phyloP scores from a whole-genome alignment of 1,140 invertebrate species.

The Littorina saxatilis region DNA sequence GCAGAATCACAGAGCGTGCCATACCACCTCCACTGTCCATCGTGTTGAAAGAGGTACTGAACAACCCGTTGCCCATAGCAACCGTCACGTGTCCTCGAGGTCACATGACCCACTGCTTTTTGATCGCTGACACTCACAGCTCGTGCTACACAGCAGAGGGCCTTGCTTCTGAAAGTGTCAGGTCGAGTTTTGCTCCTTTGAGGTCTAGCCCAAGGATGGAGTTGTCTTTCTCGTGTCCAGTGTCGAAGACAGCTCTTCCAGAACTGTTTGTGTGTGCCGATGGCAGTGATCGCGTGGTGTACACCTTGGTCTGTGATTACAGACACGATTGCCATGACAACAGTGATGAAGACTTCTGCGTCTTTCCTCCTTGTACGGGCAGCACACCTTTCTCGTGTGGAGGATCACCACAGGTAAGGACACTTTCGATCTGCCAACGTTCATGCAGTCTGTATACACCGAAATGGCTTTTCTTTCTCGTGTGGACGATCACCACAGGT shows the following conservation, averaged over 20 bases:
- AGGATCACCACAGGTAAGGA: too few relatives aligned
- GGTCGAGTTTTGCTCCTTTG: background rate
- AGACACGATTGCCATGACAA: background rate
- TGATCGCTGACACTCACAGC: background rate
- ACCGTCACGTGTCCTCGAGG: slow-evolving; percentile 8
- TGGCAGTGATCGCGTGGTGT: background rate
- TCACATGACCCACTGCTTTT: slow-evolving; percentile 11
- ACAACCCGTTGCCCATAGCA: too few relatives aligned
- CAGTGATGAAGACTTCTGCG: too few relatives aligned
- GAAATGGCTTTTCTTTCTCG: too few relatives aligned
- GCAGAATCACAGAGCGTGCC: too few relatives aligned
- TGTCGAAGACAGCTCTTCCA: background rate
- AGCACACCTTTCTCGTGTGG: background rate
- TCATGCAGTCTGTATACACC: too few relatives aligned
- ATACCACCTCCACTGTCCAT: too few relatives aligned
- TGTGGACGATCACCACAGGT: too few relatives aligned
- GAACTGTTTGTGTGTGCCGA: background rate
- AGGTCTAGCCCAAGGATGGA: background rate
- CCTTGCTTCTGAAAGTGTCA: too few relatives aligned
- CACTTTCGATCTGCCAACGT: too few relatives aligned
- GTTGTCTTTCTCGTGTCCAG: background rate
- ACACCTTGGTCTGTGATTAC: slow-evolving; percentile 1
- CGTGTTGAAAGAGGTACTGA: too few relatives aligned
- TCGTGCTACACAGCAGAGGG: background rate
- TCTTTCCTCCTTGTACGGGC: background rate